Conservation (phyloP, 2,797 vertebrate species). For the Acipenser transmontanus region DNA sequence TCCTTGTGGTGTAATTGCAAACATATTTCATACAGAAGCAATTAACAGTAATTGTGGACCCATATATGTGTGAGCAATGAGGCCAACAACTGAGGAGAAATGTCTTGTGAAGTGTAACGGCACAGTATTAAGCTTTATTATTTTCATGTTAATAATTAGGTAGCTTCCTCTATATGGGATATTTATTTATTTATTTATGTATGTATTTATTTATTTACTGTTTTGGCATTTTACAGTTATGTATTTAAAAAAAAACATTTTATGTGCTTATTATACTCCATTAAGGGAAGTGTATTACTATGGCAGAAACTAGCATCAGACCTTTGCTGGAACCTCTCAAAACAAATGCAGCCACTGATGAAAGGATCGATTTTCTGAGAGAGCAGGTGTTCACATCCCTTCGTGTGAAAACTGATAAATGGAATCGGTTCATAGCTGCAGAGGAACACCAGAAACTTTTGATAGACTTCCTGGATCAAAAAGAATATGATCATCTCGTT, state of each 20-base stretch:
- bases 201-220: background rate
- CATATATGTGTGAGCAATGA: too few species aligned
- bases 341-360: slow-evolving; percentile 50
- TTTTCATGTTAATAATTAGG: background rate
- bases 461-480: slow-evolving; percentile 65
- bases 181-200: too few species aligned
- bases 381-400: slow-evolving; percentile 63
- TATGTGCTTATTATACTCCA: too few species aligned
- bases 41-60: too few species aligned
- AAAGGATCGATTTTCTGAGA: slow-evolving; percentile 66
- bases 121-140: too few species aligned
- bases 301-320: slow-evolving; percentile 47
- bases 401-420: slow-evolving; percentile 68
- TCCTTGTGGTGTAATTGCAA: too few species aligned
- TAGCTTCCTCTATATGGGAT: background rate
- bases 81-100: too few species aligned
- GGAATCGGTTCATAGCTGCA: slow-evolving; percentile 69
- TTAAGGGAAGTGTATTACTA: slow-evolving; percentile 20
- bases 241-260: too few species aligned
- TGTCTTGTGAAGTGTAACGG: too few species aligned
- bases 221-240: background rate
- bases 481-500: slow-evolving; percentile 49
- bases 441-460: slow-evolving; percentile 71
- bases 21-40: too few species aligned
- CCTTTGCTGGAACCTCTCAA: slow-evolving; percentile 46